Evolutionary conservation across 1,140 invertebrate genomes (phyloP).

Genomic region (Vollenhovia emeryi): DNA sequence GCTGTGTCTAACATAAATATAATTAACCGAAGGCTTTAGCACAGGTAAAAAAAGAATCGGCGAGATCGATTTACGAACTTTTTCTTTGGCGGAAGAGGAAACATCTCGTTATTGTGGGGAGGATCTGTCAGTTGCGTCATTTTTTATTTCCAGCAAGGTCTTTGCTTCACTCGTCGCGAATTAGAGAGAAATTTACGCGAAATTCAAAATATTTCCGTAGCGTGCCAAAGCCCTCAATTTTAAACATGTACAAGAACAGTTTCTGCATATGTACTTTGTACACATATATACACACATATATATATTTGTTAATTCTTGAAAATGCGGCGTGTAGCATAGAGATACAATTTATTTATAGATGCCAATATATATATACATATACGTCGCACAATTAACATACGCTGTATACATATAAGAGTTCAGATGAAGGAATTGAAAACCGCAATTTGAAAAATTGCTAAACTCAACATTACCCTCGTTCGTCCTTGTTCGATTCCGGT

Average conservation of each 20-base stretch:
- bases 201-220: background rate
- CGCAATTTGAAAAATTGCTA: conserved; percentile 30
- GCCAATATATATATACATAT: conserved; percentile 22
- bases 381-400: background rate
- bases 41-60: background rate
- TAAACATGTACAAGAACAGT: conserved; percentile 13
- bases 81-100: background rate
- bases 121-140: background rate
- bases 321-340: conserved; percentile 13
- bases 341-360: conserved; percentile 37
- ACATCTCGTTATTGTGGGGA: background rate
- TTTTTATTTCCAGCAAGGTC: background rate
- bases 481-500: background rate
- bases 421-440: conserved; percentile 38
- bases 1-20: conserved; percentile 46
- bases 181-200: background rate
- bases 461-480: background rate
- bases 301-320: conserved; percentile 28
- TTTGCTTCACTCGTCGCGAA: background rate
- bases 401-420: conserved; percentile 7
- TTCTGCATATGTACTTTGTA: conserved; percentile 4
- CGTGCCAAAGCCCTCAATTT: conserved; percentile 8
- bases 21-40: background rate
- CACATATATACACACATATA: background rate
- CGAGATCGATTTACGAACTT: background rate